A percentile compares a stretch with the other conserved stretches of the same genome.
These are phyloP conservation scores for Sternotherus odoratus DNA, from an alignment of 2,797 vertebrate species.

Conservation along the genomic window DNA sequence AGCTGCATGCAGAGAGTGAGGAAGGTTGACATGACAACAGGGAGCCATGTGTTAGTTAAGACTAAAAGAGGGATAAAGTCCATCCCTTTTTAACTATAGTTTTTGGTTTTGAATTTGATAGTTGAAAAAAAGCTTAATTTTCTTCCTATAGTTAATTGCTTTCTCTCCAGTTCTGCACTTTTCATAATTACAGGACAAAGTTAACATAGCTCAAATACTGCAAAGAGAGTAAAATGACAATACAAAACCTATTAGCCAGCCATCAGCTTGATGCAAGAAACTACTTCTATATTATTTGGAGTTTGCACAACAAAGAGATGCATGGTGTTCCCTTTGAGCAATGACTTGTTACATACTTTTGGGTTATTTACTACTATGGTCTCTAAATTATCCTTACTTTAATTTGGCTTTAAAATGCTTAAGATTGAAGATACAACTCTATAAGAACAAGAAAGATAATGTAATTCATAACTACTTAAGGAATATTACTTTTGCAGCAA, in stretches of 20 bases:
- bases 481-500: background rate
- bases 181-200: background rate
- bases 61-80: fast-evolving
- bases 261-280: background rate
- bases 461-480: fast-evolving
- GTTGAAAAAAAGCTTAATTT: background rate
- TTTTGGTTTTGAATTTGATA: background rate
- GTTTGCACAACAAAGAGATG: background rate
- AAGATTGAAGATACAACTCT: too few species aligned
- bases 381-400: background rate
- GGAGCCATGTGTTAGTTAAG: background rate
- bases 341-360: fast-evolving
- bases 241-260: background rate
- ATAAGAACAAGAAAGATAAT: too few species aligned
- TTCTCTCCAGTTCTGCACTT: fast-evolving
- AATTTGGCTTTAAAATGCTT: background rate
- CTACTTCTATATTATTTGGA: background rate
- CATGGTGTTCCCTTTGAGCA: background rate
- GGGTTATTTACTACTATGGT: background rate
- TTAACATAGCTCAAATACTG: background rate
- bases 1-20: fast-evolving
- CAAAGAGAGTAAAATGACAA: background rate
- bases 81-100: fast-evolving
- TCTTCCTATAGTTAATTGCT: background rate
- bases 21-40: background rate